A percentile compares a stretch with the other conserved stretches of the same genome.
Conservation (phyloP, 2,888 invertebrate genomes). For the Sphaerophoria taeniata region DNA sequence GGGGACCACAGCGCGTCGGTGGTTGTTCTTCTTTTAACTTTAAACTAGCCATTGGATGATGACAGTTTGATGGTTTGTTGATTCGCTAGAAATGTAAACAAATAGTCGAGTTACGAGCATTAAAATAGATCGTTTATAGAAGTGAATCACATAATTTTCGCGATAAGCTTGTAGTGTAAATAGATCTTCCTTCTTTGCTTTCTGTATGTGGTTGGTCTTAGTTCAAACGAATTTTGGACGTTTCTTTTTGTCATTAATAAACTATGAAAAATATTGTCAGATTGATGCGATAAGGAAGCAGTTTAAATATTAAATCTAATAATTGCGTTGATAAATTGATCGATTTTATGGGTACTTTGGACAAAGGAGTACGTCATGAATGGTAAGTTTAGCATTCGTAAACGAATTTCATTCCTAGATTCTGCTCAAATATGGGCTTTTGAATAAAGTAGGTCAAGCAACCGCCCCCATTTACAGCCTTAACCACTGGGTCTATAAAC, state of each 20-base stretch:
- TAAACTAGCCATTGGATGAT: not conserved
- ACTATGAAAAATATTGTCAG: not conserved
- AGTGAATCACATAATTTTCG: slow-evolving; percentile 29
- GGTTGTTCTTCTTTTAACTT: not conserved
- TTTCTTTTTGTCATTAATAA: slow-evolving; percentile 32
- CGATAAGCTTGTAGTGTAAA: slow-evolving; percentile 51
- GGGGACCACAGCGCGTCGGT: slow-evolving; percentile 4
- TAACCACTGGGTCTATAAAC: too few relatives aligned
- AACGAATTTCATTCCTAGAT: too few relatives aligned
- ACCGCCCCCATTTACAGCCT: too few relatives aligned
- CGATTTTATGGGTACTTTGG: too few relatives aligned
- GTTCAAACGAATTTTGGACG: slow-evolving; percentile 48
- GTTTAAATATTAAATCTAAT: too few relatives aligned
- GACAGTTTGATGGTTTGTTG: not conserved
- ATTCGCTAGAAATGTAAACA: slow-evolving; percentile 55
- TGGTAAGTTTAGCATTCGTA: too few relatives aligned
- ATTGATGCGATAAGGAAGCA: too few relatives aligned
- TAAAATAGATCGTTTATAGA: not conserved
- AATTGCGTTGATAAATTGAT: too few relatives aligned
- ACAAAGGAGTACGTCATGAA: too few relatives aligned
- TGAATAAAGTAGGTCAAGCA: too few relatives aligned
- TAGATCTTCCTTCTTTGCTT: slow-evolving; percentile 25
- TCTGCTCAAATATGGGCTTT: too few relatives aligned
- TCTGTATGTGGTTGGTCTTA: slow-evolving; percentile 7
- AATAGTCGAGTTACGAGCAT: slow-evolving; percentile 18